Evolutionary conservation across 2,797 vertebrate genomes (phyloP), one percentile per base, ranked within the genome.

Genomic region (Alosa sapidissima): DNA sequence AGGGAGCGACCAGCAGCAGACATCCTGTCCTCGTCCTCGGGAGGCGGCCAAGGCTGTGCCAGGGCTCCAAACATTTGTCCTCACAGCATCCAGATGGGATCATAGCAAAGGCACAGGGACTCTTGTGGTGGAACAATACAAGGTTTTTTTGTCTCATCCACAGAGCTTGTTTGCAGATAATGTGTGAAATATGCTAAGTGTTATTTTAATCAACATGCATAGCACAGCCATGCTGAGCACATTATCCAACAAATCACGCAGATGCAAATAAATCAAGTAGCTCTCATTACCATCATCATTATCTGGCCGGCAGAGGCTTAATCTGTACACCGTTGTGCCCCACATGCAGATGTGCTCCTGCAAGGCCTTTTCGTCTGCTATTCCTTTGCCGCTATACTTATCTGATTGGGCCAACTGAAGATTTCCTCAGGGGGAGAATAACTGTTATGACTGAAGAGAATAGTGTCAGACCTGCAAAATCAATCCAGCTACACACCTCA

Each of bases 251-350:
- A 78, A 75, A 78, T 78, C 19, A 78, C 28, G 41, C 19, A 45
- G 45, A 47, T 78, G 36, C 36, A 45, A 47, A 78, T 78, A 45
- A 78, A 47, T 78, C 41, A 78, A 78, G 21, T 47, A 47, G 72
- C 72, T 78, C 36, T 47, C 41, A 78, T 78, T 78, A 78, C 9
- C 65, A 72, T 11, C 33, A 72, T 78, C 72, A 78, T 78, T 78
- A 78, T 47, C 16, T 47, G 72, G 36, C 16, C 41, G 2, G 72
- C 41, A 6, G 72, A 78, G 16, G 36, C 41, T 21, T 2, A 16
- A 47, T 7, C 8, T 19, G 5, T 47, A 9, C 28, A 41, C 16
- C 16, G 41, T 47, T 19, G 41, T 78, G 72, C 36, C 72, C 41
- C 41, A 47, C 72, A 78, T 75, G 16, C 3, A 75, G 13, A 33